These are phyloP conservation scores for Chelon auratus DNA, from an alignment of 2,797 vertebrate genomes.

Conservation along the genomic window DNA sequence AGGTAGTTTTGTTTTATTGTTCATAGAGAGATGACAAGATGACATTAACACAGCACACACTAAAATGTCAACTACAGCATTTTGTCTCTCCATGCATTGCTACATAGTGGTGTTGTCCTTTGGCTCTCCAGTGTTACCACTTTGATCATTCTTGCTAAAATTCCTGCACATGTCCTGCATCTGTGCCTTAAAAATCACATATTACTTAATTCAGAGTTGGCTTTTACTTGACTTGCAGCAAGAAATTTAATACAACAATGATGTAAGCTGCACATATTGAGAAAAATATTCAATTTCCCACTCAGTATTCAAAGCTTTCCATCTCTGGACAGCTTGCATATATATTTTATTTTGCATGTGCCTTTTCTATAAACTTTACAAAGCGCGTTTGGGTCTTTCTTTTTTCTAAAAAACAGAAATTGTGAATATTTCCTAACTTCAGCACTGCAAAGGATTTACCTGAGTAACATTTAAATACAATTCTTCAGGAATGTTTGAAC, in stretches of 20 bases:
- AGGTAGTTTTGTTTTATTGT: constrained; percentile 48
- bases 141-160: constrained; percentile 21
- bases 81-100: constrained; percentile 3
- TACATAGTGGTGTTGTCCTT: constrained; percentile 7
- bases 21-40: constrained; percentile 25
- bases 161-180: constrained; percentile 21
- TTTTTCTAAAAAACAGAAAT: constrained; percentile 16
- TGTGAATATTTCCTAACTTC: constrained; percentile 12
- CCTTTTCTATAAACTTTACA: background rate
- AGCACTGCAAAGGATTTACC: constrained; percentile 17
- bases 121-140: background rate
- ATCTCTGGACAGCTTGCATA: background rate
- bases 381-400: background rate
- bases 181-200: constrained; percentile 16
- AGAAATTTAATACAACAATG: constrained; percentile 20
- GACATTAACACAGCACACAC: constrained; percentile 21
- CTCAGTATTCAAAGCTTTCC: background rate
- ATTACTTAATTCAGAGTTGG: constrained; percentile 24
- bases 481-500: constrained; percentile 10
- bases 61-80: constrained; percentile 10
- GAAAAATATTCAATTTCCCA: background rate
- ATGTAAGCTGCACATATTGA: background rate
- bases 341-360: background rate
- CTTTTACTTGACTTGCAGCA: constrained; percentile 4
- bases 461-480: constrained; percentile 17